Evolutionary conservation across 2,113 vertebrate genomes (phyloP), one percentile per base, ranked within the genome.

Genomic region (Engraulis encrasicolus): DNA sequence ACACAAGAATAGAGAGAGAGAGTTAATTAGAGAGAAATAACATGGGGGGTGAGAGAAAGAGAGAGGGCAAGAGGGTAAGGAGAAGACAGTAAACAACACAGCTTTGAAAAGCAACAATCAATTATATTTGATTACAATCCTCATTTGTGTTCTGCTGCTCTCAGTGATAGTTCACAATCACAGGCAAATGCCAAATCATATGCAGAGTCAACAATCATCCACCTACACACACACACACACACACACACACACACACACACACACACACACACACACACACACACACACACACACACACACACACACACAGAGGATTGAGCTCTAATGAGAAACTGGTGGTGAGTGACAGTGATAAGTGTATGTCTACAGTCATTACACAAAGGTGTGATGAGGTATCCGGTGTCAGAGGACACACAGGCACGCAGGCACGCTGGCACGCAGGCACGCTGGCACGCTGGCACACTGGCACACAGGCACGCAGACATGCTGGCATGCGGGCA

Each of bases 71-170:
- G 40, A 45, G 9, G 40, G 40, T 9, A 45, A 45, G 40, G 9
- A 9, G 40, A 9, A 45, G 40, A 45, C 49, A 36, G 49, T 19
- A 19, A 0, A 50, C 15, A 50, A 31, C 6, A 45, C 40, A 74
- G 31, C 27, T 17, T 74, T 74, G 18, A 74, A 74, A 36, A 36
- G 66, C 66, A 74, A 31, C 66, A 74, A 74, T 74, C 66, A 74
- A 31, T 18, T 23, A 61, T 61, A 11, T 61, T 61, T 31, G 27
- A 74, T 74, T 74, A 74, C 66, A 74, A 2, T 34, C 31, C 66
- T 74, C 27, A 74, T 34, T 74, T 36, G 66, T 2, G 15, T 34
- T 74, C 27, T 9, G 5, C 31, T 74, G 23, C 34, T 15, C 66
- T 14, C 15, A 9, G 12, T n/a, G 54, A 27, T 31, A 27, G 27